Percentiles rank a stretch among this genome's conserved stretches.
phyloP scores from a whole-genome alignment of 2,888 invertebrate genomes.

The Helleia helle region DNA sequence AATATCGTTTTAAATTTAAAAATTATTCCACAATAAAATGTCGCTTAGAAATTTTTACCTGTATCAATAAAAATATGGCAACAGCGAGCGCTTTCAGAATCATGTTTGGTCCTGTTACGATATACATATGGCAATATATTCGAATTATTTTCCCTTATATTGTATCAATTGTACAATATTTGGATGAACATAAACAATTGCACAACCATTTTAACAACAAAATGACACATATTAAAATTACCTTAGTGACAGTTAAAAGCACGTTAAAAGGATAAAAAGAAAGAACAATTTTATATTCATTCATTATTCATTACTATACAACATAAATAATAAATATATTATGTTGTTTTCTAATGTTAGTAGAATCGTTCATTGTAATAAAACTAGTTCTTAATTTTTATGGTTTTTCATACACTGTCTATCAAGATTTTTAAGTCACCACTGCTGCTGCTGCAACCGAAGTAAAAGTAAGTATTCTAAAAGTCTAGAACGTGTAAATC shows the following conservation, averaged over 20 bases:
- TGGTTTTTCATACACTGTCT: no score
- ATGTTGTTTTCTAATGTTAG: no score
- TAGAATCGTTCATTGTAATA: no score
- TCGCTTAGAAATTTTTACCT: neutral
- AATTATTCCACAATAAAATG: neutral
- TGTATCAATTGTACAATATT: neutral
- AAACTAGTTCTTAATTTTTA: no score
- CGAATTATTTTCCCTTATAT: slow-evolving; percentile 1
- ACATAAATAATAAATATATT: no score
- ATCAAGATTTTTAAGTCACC: no score
- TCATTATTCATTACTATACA: neutral
- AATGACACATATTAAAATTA: neutral
- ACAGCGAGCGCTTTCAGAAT: neutral
- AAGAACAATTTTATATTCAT: neutral
- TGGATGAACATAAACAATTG: neutral
- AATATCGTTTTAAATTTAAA: neutral
- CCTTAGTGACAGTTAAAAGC: neutral
- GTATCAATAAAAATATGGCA: neutral
- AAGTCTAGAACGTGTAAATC: no score
- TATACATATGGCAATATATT: neutral
- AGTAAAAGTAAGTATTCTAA: no score
- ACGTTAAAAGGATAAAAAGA: neutral
- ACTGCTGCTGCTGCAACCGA: no score
- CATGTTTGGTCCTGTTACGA: slow-evolving; percentile 2
- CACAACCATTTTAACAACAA: neutral